A percentile compares a stretch with the other conserved stretches of the same genome.
Evolutionary conservation across 2,797 vertebrate genomes (phyloP).

Genomic region (Sebastes trivittatus): DNA sequence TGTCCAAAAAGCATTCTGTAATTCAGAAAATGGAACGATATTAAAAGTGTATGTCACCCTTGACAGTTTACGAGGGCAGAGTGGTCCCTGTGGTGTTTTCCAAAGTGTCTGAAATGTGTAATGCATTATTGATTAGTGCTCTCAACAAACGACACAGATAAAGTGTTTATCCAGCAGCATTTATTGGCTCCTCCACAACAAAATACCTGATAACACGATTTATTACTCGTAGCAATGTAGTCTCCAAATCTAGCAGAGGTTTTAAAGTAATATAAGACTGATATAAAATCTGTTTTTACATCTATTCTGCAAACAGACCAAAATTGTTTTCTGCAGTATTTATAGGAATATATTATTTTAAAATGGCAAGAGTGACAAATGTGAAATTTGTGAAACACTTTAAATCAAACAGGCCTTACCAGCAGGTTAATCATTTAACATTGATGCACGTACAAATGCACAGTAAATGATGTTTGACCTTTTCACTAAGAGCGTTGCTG

Average conservation of each 20-base stretch:
- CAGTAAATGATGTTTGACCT: slow-evolving; percentile 14
- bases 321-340: neutral
- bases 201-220: slow-evolving; percentile 9
- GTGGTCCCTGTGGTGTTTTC: slow-evolving; percentile 4
- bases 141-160: slow-evolving; percentile 11
- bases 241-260: neutral
- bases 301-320: neutral
- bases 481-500: neutral
- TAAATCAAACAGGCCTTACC: neutral
- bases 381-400: neutral
- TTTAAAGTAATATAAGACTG: neutral
- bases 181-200: neutral
- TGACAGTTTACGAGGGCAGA: slow-evolving; percentile 1
- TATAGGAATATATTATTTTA: neutral
- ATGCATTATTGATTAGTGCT: slow-evolving; percentile 35
- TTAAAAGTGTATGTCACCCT: slow-evolving; percentile 17
- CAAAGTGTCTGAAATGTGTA: slow-evolving; percentile 7
- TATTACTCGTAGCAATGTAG: neutral
- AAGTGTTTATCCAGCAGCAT: slow-evolving; percentile 1
- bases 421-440: neutral
- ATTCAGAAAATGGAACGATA: slow-evolving; percentile 7
- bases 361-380: neutral
- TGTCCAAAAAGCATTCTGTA: neutral
- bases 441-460: neutral
- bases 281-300: neutral